Evolutionary conservation across 2,113 vertebrate genomes (phyloP).

Genomic region (Chlamydotis undulata): DNA sequence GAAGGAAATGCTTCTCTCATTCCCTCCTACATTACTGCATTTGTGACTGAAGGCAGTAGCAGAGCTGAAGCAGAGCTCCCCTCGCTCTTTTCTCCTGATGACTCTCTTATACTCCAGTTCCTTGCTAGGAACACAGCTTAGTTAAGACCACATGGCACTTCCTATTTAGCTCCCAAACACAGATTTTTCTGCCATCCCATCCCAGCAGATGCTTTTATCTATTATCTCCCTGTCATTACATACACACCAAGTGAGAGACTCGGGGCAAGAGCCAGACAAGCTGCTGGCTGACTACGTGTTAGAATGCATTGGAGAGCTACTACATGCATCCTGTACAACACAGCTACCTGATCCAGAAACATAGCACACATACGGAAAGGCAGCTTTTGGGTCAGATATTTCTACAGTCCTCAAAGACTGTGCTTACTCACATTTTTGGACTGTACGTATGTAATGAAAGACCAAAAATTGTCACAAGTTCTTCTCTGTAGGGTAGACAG

Average conservation of each 20-base stretch:
- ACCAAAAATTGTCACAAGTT: neutral
- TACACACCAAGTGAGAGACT: neutral
- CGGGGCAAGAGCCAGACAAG: neutral
- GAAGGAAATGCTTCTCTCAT: neutral
- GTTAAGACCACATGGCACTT: neutral
- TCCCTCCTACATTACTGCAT: neutral
- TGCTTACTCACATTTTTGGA: neutral
- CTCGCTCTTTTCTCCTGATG: neutral
- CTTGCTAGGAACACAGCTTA: neutral
- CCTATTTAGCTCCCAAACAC: neutral
- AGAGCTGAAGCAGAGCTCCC: neutral
- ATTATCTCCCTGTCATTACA: neutral
- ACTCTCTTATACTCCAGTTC: neutral
- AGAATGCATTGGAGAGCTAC: neutral
- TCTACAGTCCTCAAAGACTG: neutral
- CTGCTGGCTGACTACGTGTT: neutral
- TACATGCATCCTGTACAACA: accelerated
- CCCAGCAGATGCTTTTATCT: neutral
- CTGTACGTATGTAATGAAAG: neutral
- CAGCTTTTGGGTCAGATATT: neutral
- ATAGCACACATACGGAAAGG: neutral
- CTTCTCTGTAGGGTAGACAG: neutral
- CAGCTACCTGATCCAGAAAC: neutral
- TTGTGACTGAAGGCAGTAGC: neutral
- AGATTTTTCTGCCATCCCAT: neutral